Percentiles rank a stretch among this genome's conserved stretches.
phyloP scores from a whole-genome alignment of 2,797 vertebrate genomes.

The Galagoides demidoff region DNA sequence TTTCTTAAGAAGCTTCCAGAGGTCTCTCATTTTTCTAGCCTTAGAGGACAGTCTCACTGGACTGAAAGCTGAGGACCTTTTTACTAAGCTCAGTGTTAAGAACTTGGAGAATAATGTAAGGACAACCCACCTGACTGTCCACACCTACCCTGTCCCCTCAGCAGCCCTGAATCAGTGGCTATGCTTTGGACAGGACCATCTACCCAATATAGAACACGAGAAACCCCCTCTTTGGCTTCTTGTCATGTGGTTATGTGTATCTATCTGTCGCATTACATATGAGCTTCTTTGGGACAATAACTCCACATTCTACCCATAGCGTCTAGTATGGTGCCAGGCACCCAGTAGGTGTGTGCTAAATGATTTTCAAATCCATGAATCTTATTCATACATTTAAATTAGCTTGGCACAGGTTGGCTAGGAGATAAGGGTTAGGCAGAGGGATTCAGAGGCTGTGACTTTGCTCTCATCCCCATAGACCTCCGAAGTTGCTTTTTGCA shows the following conservation, averaged over 20 bases:
- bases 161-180: neutral
- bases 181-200: neutral
- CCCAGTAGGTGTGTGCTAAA: neutral
- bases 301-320: neutral
- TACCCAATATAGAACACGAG: neutral
- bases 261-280: neutral
- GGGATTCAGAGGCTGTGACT: neutral
- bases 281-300: neutral
- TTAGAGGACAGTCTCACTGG: neutral
- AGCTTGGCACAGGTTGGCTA: neutral
- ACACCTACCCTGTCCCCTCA: too few relatives aligned
- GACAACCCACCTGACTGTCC: fast-evolving
- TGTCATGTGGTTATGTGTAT: fast-evolving
- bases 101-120: neutral
- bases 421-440: neutral
- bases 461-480: neutral
- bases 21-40: neutral
- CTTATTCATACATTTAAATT: neutral
- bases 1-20: neutral
- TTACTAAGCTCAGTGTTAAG: neutral
- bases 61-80: neutral
- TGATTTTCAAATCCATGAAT: neutral
- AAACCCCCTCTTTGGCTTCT: neutral
- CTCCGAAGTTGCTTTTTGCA: neutral
- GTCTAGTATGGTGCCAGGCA: neutral